Base-by-base conservation (phyloP, 2,113 vertebrate species). In the Petrocephalus zakoni region DNA sequence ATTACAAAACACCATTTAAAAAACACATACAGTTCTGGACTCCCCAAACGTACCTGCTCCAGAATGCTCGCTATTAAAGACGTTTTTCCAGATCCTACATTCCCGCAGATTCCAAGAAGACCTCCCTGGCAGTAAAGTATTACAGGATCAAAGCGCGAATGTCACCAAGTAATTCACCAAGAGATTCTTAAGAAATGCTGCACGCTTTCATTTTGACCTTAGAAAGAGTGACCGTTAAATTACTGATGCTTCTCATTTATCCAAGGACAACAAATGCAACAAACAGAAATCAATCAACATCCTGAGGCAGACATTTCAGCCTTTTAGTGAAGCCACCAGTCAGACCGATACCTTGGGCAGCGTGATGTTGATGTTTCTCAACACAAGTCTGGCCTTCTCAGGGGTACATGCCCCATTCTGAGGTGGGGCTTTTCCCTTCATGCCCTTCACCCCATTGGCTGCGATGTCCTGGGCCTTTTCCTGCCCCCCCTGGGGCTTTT, bases 81-180 rank as follows among this genome's bases (percentile, higher is more conserved):
- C 0, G 95, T 96, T 92, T 97, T 97, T 58, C 97, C 96, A 89
- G 97, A 97, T 3, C 96, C 97, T 0, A 97, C 94, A 37, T 97
- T 97, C 29, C 97, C 96, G 49, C 97, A 97, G 72, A 97, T 92
- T 47, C 96, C 97, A 17, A 97, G 92, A 52, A 97, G 93, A 56
- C 94, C 95, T 7, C 96, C 96, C 96, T 98, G 53, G n/a, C 1
- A 91, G 88, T 72, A 91, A 88, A 87, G 34, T 47, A 83, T 17
- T 29, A n/a, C 56, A 13, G 64, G 21, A 29, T 17, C 13, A 68
- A 49, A 21, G 5, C 75, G 64, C 78, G 22, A 46, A 34, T 52
- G 6, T 7, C 21, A 64, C 29, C 0, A 87, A 8, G 2, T 4
- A 17, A n/a, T n/a, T n/a, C n/a, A n/a, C 37, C 4, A 55, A 55